Evolutionary conservation across 2,113 vertebrate genomes (phyloP), one percentile per base, ranked within the genome.

Genomic region (Tetrax tetrax): DNA sequence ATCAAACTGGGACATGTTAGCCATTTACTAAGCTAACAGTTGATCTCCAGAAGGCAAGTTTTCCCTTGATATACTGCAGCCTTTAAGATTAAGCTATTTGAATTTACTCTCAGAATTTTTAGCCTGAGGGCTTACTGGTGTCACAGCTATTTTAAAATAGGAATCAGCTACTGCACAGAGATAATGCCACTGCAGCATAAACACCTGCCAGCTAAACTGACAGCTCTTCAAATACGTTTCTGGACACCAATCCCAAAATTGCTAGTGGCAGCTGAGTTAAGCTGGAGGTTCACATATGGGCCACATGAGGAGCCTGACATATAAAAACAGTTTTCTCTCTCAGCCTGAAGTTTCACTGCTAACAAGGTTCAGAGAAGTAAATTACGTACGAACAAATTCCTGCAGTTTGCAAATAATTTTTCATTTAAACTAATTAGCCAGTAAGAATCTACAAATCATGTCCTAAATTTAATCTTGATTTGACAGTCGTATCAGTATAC

Each of bases 121-220:
- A 94, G 82, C 89, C 89, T 66, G 24, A 70, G 84, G 37, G 79
- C 83, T 95, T 70, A 59, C 57, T 61, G 45, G 70, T 94, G 89
- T 68, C 95, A 86, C 65, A 88, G 75, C 54, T 89, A 10, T n/a
- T 96, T 48, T n/a, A 87, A 80, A 94, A 65, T 2, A 27, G 57
- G 53, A 41, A 89, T 86, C 57, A 76, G 71, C 63, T 43, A 33
- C 47, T 86, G 75, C 59, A 47, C 68, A 90, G 82, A 72, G 72
- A 59, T 64, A 92, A 89, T 8, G 7, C 7, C 79, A 43, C 23
- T 60, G 89, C 87, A 93, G 89, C 66, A 87, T 25, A 31, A 95
- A 96, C 76, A 84, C 72, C 91, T 95, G 82, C 65, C 94, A 96
- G 81, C 45, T 76, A 25, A 91, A 90, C 57, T 89, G 85, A 90